These are phyloP conservation scores for Ischnura elegans DNA, from an alignment of 2,888 invertebrate genomes.

Conservation along the genomic window DNA sequence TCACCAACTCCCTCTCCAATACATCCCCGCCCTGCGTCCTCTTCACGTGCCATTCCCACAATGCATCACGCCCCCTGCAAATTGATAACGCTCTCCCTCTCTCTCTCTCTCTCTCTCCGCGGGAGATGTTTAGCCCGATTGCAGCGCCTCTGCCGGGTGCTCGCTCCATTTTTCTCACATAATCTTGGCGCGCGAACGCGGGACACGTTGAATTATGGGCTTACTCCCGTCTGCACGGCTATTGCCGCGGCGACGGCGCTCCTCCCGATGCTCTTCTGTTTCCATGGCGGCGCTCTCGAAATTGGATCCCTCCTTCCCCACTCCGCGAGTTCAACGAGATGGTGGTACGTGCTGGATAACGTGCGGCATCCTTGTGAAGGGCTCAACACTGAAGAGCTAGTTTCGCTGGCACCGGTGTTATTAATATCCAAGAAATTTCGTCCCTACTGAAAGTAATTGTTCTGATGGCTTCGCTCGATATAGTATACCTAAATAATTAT, in stretches of 20 bases:
- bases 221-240: too few relatives aligned
- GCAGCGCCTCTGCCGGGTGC: neutral
- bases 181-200: neutral
- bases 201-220: neutral
- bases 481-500: too few relatives aligned
- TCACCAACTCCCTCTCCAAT: neutral
- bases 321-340: too few relatives aligned
- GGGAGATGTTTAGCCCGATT: neutral
- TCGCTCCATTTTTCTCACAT: conserved; percentile 13
- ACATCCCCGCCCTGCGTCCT: conserved; percentile 14
- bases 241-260: neutral
- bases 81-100: conserved; percentile 33
- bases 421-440: too few relatives aligned
- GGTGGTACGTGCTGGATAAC: too few relatives aligned
- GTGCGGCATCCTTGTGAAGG: too few relatives aligned
- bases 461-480: too few relatives aligned
- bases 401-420: too few relatives aligned
- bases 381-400: too few relatives aligned
- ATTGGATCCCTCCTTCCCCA: too few relatives aligned
- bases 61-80: conserved; percentile 34
- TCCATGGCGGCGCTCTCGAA: neutral
- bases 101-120: too few relatives aligned
- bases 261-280: neutral
- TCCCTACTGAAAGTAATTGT: too few relatives aligned
- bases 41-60: conserved; percentile 64